Evolutionary conservation across 2,113 vertebrate genomes (phyloP), one percentile per base, ranked within the genome.

Genomic region (Monopterus albus): DNA sequence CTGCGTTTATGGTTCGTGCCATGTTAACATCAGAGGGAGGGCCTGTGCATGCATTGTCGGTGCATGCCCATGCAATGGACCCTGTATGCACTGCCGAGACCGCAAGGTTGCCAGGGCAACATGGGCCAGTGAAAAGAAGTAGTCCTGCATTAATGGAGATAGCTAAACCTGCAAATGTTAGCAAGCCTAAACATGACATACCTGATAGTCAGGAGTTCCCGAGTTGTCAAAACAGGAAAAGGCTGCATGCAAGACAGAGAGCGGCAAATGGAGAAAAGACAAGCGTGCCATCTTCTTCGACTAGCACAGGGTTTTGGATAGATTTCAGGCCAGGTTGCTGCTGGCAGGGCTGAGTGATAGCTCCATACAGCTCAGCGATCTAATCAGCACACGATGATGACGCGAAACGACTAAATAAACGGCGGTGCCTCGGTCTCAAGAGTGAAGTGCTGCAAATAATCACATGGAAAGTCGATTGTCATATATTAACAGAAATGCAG

Each of bases 341-440:
- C 47, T 39, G 62, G 2, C 6, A 25, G 51, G 15, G 36, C 59
- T n/a, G 28, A 61, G 51, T 8, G 53, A 58, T 35, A 33, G 64
- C 52, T 55, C 35, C 36, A 13, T 28, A 6, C 31, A 33, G 28
- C 25, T 77, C 2, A n/a, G 55, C 25, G 29, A 64, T 76, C 68
- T 53, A 45, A 88, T 87, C 82, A 78, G 77, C 81, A 79, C 82
- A 66, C 72, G 68, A 67, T 87, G 85, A 87, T 91, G 87, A 91
- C 84, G 85, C 85, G 72, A 80, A 78, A 79, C 59, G 38, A 46
- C 70, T 35, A 87, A 72, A 69, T 85, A 87, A 91, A 90, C 85
- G 81, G 26, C 17, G 28, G 50, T 17, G 29, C 8, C 38, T 36
- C 29, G 28, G 49, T 23, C 20, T 64, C 18, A 1, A 5, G 23